These are phyloP conservation scores for Schrankia costaestrigalis DNA, from an alignment of 2,888 invertebrate genomes.

Conservation along the genomic window DNA sequence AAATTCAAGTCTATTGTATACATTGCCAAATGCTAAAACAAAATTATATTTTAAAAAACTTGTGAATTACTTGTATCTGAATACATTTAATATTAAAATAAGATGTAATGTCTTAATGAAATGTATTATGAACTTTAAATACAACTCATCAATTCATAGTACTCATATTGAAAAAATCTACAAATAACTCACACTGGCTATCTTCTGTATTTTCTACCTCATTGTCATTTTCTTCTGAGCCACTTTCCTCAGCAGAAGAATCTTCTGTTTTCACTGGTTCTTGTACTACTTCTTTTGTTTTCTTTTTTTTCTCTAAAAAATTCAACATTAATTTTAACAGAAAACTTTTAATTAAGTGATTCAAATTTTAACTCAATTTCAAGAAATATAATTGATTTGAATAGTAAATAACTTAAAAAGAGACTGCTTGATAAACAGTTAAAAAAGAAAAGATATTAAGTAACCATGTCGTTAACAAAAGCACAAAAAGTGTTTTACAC, in stretches of 20 bases:
- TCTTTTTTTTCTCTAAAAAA: constrained; percentile 50
- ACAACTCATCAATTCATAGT: no score
- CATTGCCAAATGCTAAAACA: no score
- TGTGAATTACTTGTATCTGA: neutral
- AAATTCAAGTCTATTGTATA: neutral
- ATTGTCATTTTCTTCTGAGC: constrained; percentile 30
- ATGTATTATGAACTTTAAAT: no score
- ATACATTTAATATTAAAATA: neutral
- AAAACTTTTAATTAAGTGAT: neutral
- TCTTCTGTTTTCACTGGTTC: constrained; percentile 44
- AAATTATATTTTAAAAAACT: neutral
- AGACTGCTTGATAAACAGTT: no score
- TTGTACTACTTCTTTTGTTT: constrained; percentile 38
- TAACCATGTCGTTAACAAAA: no score
- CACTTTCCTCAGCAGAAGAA: constrained; percentile 29
- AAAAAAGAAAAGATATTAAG: no score
- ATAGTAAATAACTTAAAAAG: no score
- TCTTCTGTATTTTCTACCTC: constrained; percentile 38
- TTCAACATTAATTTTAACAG: neutral
- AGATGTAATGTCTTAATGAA: neutral
- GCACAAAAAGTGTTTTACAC: no score
- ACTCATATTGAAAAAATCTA: no score
- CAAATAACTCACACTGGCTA: constrained; percentile 53
- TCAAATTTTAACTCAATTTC: no score
- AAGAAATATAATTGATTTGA: no score